Base-by-base conservation (phyloP, 1,140 invertebrate species). In the Aphelenchoides avenae region DNA sequence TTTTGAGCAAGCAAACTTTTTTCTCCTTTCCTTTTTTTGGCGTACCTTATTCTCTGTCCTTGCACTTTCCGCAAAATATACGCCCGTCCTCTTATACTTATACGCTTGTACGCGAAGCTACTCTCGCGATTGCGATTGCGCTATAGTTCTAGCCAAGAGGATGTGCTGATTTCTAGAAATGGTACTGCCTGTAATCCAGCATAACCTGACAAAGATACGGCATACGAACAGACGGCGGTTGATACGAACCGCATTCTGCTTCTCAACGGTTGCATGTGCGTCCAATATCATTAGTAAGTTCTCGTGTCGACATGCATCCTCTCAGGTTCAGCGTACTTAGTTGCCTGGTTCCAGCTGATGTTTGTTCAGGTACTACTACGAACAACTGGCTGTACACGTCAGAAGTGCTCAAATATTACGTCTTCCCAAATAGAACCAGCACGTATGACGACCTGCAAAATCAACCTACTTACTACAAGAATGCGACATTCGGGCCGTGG, bases 381-480 rank as follows among this genome's bases (percentile, higher is more conserved):
- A 75, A 75, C 42, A 57, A 73, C 34, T 75, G 73, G 73, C 47
- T 75, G 11, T 72, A 77, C 49, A 75, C 73, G 18, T 66, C 69
- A 4, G 61, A 63, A 49, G 64, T 63, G 29, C 68, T 73, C 48
- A 71, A 68, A 55, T 73, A 73, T 51, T 73, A 58, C 49, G 55
- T 72, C 15, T 64, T 74, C n/a, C 71, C 71, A 15, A 73, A 73
- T 48, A 39, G 43, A 46, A 71, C 66, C 20, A 48, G 30, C 39
- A 34, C 52, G 49, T 24, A 67, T n/a, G 50, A 61, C 22, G 61
- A 64, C 36, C 46, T 46, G n/a, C 11, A 31, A 9, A 22, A 44
- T 7, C 46, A 20, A 9, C 49, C 61, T 15, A 48, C 36, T 4
- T 57, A 57, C 41, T 13, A 57, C 31, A 61, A 74, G 47, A 76